phyloP scores from a whole-genome alignment of 1,140 invertebrate species.

The Onthophagus taurus region DNA sequence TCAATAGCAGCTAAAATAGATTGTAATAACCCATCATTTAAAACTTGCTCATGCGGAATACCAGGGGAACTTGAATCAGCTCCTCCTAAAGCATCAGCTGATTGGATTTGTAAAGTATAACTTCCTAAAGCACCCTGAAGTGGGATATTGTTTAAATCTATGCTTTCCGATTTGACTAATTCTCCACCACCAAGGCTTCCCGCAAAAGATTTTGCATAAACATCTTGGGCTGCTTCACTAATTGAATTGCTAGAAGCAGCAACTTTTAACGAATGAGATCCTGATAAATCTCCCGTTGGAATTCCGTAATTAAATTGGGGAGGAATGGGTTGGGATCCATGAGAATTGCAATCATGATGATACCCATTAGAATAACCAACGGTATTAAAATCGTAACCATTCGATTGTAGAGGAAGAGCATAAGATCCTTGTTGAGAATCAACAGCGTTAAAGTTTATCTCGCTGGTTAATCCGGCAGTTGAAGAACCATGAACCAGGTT shows the following conservation, averaged over 20 bases:
- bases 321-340: conserved; percentile 26
- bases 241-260: background rate
- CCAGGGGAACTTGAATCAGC: conserved; percentile 31
- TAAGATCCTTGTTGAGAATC: conserved; percentile 5
- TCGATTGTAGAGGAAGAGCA: conserved; percentile 4
- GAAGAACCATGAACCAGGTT: conserved; percentile 26
- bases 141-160: conserved; percentile 47
- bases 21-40: conserved; percentile 67
- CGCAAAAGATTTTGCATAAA: conserved; percentile 31
- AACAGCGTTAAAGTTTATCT: background rate
- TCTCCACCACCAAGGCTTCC: conserved; percentile 31
- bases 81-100: conserved; percentile 46
- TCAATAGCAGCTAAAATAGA: conserved; percentile 67
- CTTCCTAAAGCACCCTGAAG: conserved; percentile 50
- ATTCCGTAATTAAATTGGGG: conserved; percentile 32
- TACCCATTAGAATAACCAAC: conserved; percentile 10
- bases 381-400: background rate
- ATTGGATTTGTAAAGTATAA: conserved; percentile 65
- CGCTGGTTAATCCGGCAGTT: conserved; percentile 15
- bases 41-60: conserved; percentile 58
- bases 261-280: conserved; percentile 12
- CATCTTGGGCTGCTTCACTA: conserved; percentile 20
- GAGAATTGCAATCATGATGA: conserved; percentile 25
- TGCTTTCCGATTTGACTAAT: conserved; percentile 31
- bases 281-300: conserved; percentile 25